These are phyloP conservation scores for Petrocephalus schoutedeni DNA, from an alignment of 2,797 vertebrate species.

Conservation along the genomic window DNA sequence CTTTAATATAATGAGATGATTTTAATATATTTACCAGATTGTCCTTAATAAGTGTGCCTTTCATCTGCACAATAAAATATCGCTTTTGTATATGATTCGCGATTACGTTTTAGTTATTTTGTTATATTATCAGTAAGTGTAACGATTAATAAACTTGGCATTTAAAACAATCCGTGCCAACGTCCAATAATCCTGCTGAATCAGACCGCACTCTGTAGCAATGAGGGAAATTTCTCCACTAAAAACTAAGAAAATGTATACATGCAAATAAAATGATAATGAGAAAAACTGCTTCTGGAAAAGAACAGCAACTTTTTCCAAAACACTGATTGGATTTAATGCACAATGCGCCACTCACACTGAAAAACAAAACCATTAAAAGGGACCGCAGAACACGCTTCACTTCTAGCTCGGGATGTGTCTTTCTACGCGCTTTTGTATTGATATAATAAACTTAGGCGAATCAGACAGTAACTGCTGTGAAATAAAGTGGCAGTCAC, in stretches of 20 bases:
- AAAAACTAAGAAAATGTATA: background rate
- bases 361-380: conserved; percentile 3
- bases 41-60: background rate
- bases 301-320: conserved; percentile 6
- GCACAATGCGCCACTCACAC: background rate
- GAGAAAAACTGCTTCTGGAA: background rate
- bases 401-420: background rate
- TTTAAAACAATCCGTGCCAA: background rate
- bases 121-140: background rate
- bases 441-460: background rate
- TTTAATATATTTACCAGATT: background rate
- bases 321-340: conserved; percentile 9
- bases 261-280: conserved; percentile 9
- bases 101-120: background rate
- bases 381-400: background rate
- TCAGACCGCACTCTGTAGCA: background rate
- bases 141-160: background rate
- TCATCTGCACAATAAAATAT: background rate
- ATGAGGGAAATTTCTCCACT: background rate
- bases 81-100: background rate
- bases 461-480: background rate
- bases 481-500: background rate
- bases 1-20: background rate
- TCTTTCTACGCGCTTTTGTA: background rate
- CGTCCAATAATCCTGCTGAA: background rate